Evolutionary conservation across 2,888 invertebrate genomes (phyloP).

Genomic region (Teleogryllus oceanicus): DNA sequence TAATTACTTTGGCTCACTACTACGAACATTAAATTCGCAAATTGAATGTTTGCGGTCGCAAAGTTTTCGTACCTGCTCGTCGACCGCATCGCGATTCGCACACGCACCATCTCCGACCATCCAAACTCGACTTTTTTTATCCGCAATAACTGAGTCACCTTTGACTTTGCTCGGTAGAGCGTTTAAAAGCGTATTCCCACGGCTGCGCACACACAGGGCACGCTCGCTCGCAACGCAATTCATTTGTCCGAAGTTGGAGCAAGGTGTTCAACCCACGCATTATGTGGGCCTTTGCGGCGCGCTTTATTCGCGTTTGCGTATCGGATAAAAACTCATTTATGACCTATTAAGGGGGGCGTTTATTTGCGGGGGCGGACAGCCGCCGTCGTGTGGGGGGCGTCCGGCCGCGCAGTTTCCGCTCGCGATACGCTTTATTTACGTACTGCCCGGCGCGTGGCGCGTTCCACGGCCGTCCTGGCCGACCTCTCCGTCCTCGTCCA

Average conservation of each 20-base stretch:
- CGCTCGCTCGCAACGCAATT: no score
- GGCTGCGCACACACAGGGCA: no score
- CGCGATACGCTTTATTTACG: neutral
- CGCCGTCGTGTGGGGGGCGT: neutral
- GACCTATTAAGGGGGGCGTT: neutral
- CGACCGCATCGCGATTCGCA: no score
- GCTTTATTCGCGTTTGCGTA: neutral
- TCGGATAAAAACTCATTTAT: neutral
- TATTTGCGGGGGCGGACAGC: neutral
- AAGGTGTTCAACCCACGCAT: no score
- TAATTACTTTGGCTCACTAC: neutral
- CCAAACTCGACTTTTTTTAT: neutral
- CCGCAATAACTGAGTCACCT: neutral
- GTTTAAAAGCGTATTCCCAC: neutral
- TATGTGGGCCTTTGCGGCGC: no score
- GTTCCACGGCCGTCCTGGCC: no score
- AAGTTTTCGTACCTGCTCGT: no score
- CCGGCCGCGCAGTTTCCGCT: neutral
- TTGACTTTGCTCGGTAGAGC: neutral
- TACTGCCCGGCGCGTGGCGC: neutral
- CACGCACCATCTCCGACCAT: no score
- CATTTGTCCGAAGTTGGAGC: no score
- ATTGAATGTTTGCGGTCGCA: neutral
- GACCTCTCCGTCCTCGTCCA: neutral
- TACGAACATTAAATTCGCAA: neutral